These are phyloP conservation scores for Theonella swinhoei DNA, from an alignment of 37 sponge, comb jelly and placozoan genomes.

Conservation along the genomic window DNA sequence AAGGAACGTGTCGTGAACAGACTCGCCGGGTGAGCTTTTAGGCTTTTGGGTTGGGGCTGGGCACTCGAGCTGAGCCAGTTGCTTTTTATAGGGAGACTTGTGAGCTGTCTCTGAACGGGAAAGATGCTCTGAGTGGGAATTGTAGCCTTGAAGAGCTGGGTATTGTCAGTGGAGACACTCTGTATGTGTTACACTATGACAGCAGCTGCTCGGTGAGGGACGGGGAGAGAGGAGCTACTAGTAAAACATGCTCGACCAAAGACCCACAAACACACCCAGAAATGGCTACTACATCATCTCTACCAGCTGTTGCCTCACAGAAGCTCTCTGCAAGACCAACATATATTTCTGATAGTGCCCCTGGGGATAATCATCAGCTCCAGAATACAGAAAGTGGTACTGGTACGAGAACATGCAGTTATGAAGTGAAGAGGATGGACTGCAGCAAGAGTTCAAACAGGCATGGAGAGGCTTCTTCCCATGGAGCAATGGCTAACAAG, in stretches of 20 bases:
- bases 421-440: neutral
- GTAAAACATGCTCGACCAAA: no score
- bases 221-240: no score
- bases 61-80: no score
- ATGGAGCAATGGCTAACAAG: neutral
- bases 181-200: neutral
- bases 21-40: neutral
- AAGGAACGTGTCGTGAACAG: neutral
- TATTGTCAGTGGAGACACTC: constrained; percentile 4
- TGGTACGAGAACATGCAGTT: no score
- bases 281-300: no score
- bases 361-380: neutral
- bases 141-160: neutral
- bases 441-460: neutral
- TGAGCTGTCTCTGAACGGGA: constrained; percentile 2
- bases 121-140: neutral
- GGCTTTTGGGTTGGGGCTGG: no score
- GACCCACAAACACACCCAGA: no score
- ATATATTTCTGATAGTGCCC: neutral
- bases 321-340: neutral
- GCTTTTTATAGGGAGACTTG: neutral
- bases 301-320: neutral
- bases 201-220: no score
- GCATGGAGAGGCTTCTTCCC: neutral
- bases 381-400: no score